Conservation (phyloP, 2,888 invertebrate species). For the Hirtodrosophila trivittata region DNA sequence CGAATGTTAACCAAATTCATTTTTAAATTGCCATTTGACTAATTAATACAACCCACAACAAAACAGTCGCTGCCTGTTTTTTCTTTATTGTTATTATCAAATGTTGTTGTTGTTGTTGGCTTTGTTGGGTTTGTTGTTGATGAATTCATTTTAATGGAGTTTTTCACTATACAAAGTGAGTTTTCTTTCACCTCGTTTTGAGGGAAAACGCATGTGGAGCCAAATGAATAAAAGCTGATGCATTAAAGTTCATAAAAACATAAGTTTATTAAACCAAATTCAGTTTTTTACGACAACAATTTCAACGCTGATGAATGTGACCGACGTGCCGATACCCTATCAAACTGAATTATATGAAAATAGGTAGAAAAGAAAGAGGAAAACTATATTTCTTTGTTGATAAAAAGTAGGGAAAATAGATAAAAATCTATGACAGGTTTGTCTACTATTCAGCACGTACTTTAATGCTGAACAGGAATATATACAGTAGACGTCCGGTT, state of each 20-base stretch:
- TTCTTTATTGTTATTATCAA: constrained; percentile 52
- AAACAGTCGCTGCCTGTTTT: constrained; percentile 21
- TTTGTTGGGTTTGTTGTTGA: constrained; percentile 28
- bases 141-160: constrained; percentile 55
- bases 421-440: too few species aligned
- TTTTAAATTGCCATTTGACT: constrained; percentile 56
- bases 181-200: constrained; percentile 10
- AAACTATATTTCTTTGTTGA: too few species aligned
- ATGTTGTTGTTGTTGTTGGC: constrained; percentile 35
- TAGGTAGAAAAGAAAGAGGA: too few species aligned
- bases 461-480: too few species aligned
- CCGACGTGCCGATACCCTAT: neutral
- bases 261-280: too few species aligned
- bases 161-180: constrained; percentile 33
- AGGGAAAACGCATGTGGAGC: too few species aligned
- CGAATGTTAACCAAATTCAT: constrained; percentile 46
- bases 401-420: too few species aligned
- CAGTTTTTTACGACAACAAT: too few species aligned
- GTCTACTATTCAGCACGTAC: too few species aligned
- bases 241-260: too few species aligned
- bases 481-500: too few species aligned
- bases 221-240: neutral
- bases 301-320: constrained; percentile 2
- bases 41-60: constrained; percentile 53
- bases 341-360: too few species aligned